Conservation (phyloP, 2,888 invertebrate genomes). For the Cataglyphis cursor region DNA sequence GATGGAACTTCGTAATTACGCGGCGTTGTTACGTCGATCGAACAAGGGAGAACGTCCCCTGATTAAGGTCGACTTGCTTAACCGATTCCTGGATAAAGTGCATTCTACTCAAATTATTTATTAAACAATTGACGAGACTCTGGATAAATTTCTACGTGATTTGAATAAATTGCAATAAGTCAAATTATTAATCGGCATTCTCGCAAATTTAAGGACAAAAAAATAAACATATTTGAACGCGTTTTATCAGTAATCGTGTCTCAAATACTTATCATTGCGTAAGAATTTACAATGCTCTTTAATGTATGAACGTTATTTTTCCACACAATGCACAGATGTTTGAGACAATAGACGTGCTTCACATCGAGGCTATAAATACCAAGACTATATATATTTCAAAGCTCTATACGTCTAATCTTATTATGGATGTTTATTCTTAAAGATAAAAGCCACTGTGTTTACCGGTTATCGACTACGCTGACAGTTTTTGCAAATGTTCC, state of each 20-base stretch:
- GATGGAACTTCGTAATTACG: conserved; percentile 30
- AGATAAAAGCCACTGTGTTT: neutral
- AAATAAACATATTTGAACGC: neutral
- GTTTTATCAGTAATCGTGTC: neutral
- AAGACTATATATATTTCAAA: neutral
- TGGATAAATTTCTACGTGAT: neutral
- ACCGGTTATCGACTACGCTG: neutral
- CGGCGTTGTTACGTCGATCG: neutral
- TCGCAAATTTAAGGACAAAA: neutral
- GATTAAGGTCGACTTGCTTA: neutral
- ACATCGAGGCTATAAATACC: neutral
- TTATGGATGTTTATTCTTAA: neutral
- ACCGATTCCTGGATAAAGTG: neutral
- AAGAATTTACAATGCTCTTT: neutral
- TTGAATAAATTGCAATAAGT: neutral
- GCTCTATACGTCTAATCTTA: neutral
- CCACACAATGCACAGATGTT: neutral
- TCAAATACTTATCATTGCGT: neutral
- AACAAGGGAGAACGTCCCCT: neutral
- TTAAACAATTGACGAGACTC: neutral
- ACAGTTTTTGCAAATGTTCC: neutral
- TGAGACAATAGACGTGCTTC: neutral
- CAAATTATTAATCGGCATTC: neutral
- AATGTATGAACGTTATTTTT: conserved; percentile 14
- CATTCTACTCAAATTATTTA: neutral